Evolutionary conservation across 2,113 vertebrate species (phyloP).

Genomic region (Dicrurus megarhynchus): DNA sequence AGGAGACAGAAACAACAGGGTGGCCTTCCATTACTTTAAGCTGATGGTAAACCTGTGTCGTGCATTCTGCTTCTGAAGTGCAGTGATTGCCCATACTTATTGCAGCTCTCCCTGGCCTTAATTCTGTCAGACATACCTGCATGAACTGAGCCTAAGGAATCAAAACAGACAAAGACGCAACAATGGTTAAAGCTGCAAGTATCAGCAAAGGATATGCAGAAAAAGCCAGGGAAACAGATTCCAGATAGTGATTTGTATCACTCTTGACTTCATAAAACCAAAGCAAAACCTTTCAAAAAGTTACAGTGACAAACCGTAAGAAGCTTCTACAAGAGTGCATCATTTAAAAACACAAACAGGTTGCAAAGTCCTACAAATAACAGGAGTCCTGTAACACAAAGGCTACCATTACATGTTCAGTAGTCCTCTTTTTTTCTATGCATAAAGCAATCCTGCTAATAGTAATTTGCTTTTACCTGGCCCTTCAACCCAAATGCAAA

Average conservation of each 20-base stretch:
- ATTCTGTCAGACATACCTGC: background rate
- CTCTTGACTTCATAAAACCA: background rate
- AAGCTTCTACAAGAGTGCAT: background rate
- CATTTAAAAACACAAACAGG: background rate
- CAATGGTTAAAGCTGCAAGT: background rate
- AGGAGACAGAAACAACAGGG: background rate
- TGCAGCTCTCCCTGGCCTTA: background rate
- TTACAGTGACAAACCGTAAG: background rate
- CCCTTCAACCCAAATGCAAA: conserved; percentile 44
- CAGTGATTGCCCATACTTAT: rapidly evolving
- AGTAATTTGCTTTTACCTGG: background rate
- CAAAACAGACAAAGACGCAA: background rate
- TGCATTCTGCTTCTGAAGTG: background rate
- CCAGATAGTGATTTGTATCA: background rate
- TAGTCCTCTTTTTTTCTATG: background rate
- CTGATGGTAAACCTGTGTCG: background rate
- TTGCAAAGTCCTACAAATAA: background rate
- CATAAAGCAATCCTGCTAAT: background rate
- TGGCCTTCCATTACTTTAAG: background rate
- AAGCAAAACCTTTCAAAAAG: background rate
- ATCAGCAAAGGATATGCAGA: background rate
- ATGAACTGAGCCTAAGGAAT: background rate
- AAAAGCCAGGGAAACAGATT: background rate
- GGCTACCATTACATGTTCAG: background rate
- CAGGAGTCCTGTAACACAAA: background rate